Base-by-base conservation (phyloP, 2,888 invertebrate genomes). In the Macaria liturata region DNA sequence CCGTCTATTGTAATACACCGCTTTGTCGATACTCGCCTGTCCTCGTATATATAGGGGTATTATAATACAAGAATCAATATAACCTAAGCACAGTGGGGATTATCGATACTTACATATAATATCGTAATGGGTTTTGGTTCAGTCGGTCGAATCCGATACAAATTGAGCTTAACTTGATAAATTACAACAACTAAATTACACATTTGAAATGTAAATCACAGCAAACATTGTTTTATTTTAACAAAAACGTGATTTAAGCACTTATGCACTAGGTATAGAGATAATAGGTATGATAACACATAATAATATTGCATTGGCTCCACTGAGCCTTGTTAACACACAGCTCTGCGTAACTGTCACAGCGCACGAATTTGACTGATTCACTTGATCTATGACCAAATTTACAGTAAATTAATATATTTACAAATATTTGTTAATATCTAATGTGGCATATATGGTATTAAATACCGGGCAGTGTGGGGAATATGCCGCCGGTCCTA, bases 391-490 rank as follows among this genome's bases (percentile, higher is more conserved):
- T 62, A 65, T 57, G 63, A 61, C 59, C 62, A 65, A 67, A 64
- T 63, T 56, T 61, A 61, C 61, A 60, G 61, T 62, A 59, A 62
- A 62, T 59, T 59, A 54, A 58, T 54, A 62, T 61, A 64, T 65
- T 58, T 66, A 64, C 64, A 67, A 61, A 61, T 64, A 65, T 58
- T 57, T 59, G 55, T 59, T 56, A 62, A 61, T 55, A 55, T 61
- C 62, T 61, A 64, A 65, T 61, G 61, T 67, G 63, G 63, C 65
- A 63, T 63, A 62, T 54, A 54, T 64, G 67, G 65, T 67, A 65
- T 66, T 55, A 66, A 58, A 65, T 66, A 64, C 64, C 65, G 59
- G 64, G 64, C 64, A 65, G 62, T 65, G 62, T 65, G 61, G 63
- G 57, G 57, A 61, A 57, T 61, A 61, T 62, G 58, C 58, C 62